phyloP scores from a whole-genome alignment of 1,140 invertebrate species.

The Trypoxylus dichotomus region DNA sequence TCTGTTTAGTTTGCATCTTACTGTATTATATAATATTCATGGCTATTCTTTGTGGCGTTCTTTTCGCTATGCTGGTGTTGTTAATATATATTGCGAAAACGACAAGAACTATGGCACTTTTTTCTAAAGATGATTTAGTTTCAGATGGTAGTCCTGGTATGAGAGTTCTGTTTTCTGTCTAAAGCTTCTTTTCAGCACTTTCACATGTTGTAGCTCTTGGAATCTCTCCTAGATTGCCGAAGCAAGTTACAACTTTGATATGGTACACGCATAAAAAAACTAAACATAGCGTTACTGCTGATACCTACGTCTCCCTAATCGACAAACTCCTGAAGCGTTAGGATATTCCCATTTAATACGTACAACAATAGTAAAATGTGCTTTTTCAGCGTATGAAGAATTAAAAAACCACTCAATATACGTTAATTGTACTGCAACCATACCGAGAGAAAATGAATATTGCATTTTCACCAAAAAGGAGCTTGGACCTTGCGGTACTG shows the following conservation, averaged over 20 bases:
- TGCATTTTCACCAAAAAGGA: conserved; percentile 25
- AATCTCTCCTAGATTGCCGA: background rate
- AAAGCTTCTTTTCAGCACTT: background rate
- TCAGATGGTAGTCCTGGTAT: background rate
- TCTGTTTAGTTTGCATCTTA: background rate
- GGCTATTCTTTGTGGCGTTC: background rate
- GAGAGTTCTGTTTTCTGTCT: background rate
- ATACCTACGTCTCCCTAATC: background rate
- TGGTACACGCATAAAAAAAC: background rate
- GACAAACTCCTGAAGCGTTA: background rate
- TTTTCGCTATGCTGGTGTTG: background rate
- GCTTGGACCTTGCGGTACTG: conserved; percentile 29
- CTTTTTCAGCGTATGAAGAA: conserved; percentile 27
- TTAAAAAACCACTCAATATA: background rate
- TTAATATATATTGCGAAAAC: background rate
- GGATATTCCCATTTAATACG: background rate
- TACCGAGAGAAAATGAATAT: background rate
- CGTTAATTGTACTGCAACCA: conserved; percentile 4
- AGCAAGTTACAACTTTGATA: background rate
- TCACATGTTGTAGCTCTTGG: background rate
- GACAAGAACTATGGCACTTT: background rate
- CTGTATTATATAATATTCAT: background rate
- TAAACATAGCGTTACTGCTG: background rate
- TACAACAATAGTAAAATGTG: background rate
- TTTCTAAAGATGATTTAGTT: background rate